Evolutionary conservation across 2,888 invertebrate species (phyloP).

Genomic region (Hirudinaria manillensis): DNA sequence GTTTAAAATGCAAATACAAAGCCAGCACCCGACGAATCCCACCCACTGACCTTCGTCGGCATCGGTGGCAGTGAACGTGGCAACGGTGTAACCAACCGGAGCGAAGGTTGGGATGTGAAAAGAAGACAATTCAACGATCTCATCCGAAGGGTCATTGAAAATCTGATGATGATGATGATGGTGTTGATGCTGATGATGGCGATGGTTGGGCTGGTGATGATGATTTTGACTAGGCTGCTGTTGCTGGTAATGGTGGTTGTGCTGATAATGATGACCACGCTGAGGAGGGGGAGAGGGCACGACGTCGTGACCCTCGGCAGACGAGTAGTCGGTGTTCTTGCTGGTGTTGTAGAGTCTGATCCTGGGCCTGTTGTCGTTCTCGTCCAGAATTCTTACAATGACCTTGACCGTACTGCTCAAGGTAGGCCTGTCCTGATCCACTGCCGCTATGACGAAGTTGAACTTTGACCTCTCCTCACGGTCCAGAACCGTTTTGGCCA

Average conservation of each 20-base stretch:
- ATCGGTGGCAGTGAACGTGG: slow-evolving; percentile 24
- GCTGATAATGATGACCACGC: no score
- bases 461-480: not conserved
- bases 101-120: slow-evolving; percentile 13
- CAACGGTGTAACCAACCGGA: slow-evolving; percentile 21
- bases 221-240: no score
- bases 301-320: no score
- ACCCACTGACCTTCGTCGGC: slow-evolving; percentile 24
- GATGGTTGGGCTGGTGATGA: not conserved
- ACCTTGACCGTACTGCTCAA: slow-evolving; percentile 26
- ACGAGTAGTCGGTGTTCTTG: not conserved
- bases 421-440: slow-evolving; percentile 12
- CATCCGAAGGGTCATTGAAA: not conserved
- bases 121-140: not conserved
- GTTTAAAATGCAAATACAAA: not conserved
- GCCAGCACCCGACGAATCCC: no score
- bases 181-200: no score
- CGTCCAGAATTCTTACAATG: slow-evolving; percentile 22
- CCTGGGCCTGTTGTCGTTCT: slow-evolving; percentile 31
- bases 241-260: no score
- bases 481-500: slow-evolving; percentile 21
- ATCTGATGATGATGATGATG: no score
- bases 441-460: slow-evolving; percentile 18
- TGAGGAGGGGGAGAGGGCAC: no score
- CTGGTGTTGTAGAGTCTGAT: slow-evolving; percentile 3